Evolutionary conservation across 2,113 vertebrate genomes (phyloP), one percentile per base, ranked within the genome.

Genomic region (Phrynocephalus versicolor): DNA sequence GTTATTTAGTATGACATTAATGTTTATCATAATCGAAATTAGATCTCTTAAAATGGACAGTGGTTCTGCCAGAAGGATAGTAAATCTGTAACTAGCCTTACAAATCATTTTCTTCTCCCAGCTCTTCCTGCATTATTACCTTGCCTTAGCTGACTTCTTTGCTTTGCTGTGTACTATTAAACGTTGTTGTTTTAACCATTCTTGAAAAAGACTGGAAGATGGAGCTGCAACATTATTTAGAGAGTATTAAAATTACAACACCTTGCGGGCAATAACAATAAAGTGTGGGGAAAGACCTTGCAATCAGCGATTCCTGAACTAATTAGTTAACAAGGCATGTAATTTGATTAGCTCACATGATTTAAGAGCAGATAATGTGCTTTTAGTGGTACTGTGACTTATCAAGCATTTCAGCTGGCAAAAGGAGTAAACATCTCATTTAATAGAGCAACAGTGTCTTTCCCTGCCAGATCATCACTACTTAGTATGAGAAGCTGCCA

Each of bases 341-440:
- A 94, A 96, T 96, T 95, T 93, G 93, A 96, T 96, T 95, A 96
- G 91, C 88, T 85, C 85, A 64, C 27, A 82, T 90, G 93, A 95
- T 95, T 93, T 93, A 92, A 92, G 88, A 94, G 85, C 90, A 92
- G 91, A 92, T 74, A 87, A 85, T 83, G 76, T 91, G 84, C 87
- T 92, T 94, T 95, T 94, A 87, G 85, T 85, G 82, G 67, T 86
- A 62, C 87, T 10, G n/a, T 90, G 92, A 84, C 88, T 92, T 87
- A 37, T 87, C 81, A n/a, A 91, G 86, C 73, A 9, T 93, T 87
- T 92, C 62, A 67, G 64, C 0, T 23, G 89, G 37, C 74, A 65
- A 70, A 51, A 80, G 58, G 82, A 73, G 58, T 88, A 88, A 91
- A 85, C 30, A 1, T 84, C 89, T 85, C 65, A 89, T 87, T 85